phyloP scores from a whole-genome alignment of 2,797 vertebrate genomes.

The Cirrhinus molitorella region DNA sequence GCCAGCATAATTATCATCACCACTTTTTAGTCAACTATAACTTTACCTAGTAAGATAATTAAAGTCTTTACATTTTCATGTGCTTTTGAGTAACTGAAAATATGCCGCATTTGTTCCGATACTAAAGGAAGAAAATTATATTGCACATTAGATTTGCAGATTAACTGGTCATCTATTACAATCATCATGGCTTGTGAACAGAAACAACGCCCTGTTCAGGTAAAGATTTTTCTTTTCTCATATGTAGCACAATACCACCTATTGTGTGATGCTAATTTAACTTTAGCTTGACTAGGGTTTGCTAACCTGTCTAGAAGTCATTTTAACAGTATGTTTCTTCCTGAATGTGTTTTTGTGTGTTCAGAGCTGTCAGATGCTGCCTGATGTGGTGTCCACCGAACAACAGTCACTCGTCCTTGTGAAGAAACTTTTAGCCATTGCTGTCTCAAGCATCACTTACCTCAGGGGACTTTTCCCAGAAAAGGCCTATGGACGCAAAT shows the following conservation, averaged over 20 bases:
- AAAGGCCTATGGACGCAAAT: conserved; percentile 87
- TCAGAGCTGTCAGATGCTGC: conserved; percentile 80
- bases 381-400: conserved; percentile 78
- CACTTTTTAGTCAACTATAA: background rate
- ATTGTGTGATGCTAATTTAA: background rate
- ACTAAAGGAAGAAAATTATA: background rate
- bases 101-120: background rate
- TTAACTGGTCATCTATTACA: background rate
- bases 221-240: conserved; percentile 53
- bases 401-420: conserved; percentile 87
- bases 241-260: background rate
- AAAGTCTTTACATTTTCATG: background rate
- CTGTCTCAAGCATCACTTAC: conserved; percentile 91
- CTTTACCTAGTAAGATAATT: background rate
- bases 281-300: background rate
- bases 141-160: background rate
- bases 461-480: conserved; percentile 93
- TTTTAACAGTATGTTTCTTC: background rate
- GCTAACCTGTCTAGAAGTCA: background rate
- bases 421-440: conserved; percentile 90
- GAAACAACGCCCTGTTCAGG: conserved; percentile 68
- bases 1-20: background rate
- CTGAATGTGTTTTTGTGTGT: conserved; percentile 30
- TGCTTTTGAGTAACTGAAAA: background rate
- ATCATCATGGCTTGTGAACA: conserved; percentile 73